phyloP scores from a whole-genome alignment of 1,140 invertebrate species.

The Oryctes rhinoceros region DNA sequence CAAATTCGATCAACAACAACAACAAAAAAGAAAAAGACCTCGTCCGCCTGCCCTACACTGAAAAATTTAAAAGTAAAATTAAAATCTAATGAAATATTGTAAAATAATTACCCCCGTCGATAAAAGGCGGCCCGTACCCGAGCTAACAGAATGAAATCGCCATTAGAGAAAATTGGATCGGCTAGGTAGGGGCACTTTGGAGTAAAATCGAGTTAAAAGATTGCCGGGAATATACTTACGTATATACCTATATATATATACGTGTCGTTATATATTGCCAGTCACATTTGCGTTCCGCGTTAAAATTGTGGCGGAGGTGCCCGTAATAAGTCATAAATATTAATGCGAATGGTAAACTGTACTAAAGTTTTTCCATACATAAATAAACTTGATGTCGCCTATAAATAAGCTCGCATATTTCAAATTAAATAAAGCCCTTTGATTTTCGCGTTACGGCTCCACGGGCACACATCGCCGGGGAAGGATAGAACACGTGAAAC shows the following conservation, averaged over 20 bases:
- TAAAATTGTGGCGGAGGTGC: constrained; percentile 13
- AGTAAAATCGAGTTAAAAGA: constrained; percentile 7
- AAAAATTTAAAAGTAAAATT: too few species aligned
- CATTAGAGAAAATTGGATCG: constrained; percentile 7
- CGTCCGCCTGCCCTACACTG: too few species aligned
- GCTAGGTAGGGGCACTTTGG: constrained; percentile 5
- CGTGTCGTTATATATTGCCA: not conserved
- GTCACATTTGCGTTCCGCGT: not conserved
- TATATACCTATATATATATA: too few species aligned
- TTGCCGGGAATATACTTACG: not conserved
- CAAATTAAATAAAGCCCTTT: constrained; percentile 15
- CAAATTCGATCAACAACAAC: too few species aligned
- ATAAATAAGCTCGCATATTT: constrained; percentile 15
- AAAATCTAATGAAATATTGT: constrained; percentile 12
- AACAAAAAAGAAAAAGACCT: too few species aligned
- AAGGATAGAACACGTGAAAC: not conserved
- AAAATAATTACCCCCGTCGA: not conserved
- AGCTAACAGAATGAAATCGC: constrained; percentile 14
- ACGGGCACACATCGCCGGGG: not conserved
- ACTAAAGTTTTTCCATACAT: constrained; percentile 18
- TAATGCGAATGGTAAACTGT: constrained; percentile 13
- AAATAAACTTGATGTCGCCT: not conserved
- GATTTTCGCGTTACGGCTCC: not conserved
- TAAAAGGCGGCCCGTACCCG: not conserved
- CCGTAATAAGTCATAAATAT: constrained; percentile 16